Conservation (phyloP, 2,888 invertebrate species). For the Rhamphomyia laevipes region DNA sequence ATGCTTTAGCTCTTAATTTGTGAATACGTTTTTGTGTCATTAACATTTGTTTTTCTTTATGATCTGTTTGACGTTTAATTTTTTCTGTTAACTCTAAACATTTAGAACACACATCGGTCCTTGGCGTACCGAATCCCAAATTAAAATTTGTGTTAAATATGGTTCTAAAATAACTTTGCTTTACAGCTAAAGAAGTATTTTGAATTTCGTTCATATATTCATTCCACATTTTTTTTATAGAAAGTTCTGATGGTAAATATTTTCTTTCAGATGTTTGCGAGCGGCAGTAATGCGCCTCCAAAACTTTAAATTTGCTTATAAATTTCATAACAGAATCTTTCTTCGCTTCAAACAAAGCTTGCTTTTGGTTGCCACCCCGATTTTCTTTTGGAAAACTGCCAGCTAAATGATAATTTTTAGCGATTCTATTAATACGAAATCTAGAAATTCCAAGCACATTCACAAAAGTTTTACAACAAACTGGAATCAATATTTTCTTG, state of each 20-base stretch:
- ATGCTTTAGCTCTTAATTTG: constrained; percentile 16
- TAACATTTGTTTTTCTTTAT: constrained; percentile 12
- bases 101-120: constrained; percentile 14
- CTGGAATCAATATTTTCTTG: no score
- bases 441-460: constrained; percentile 10
- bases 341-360: constrained; percentile 4
- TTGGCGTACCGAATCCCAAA: constrained; percentile 15
- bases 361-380: constrained; percentile 12
- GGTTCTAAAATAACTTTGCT: constrained; percentile 11
- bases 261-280: constrained; percentile 6
- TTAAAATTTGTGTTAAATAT: constrained; percentile 15
- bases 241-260: constrained; percentile 14
- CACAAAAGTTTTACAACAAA: constrained; percentile 9
- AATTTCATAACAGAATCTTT: constrained; percentile 12
- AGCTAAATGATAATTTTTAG: constrained; percentile 6
- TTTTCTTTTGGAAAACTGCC: constrained; percentile 10
- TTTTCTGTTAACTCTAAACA: constrained; percentile 8
- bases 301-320: constrained; percentile 14
- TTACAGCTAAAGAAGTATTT: constrained; percentile 7
- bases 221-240: constrained; percentile 13
- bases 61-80: constrained; percentile 8
- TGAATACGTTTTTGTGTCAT: constrained; percentile 17
- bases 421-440: constrained; percentile 9
- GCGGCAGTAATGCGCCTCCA: constrained; percentile 19
- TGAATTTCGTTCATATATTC: constrained; percentile 5